Percentiles rank a stretch among this genome's conserved stretches.
phyloP scores from a whole-genome alignment of 2,888 invertebrate species.

The Fragum whitleyi region DNA sequence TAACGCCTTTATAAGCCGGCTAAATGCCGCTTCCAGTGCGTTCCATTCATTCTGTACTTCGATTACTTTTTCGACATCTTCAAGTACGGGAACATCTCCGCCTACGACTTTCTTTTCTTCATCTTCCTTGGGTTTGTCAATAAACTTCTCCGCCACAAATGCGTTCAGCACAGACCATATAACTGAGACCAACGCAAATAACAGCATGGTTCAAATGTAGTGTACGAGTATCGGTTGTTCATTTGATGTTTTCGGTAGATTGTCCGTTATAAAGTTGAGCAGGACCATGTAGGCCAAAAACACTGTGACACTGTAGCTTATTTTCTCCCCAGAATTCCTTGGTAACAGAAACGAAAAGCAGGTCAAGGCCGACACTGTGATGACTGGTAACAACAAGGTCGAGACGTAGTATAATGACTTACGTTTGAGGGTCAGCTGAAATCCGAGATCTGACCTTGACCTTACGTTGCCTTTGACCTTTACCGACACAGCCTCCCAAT shows the following conservation, averaged over 20 bases:
- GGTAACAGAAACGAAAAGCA: background rate
- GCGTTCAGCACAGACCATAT: background rate
- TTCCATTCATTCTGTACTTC: background rate
- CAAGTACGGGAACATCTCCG: too few species aligned
- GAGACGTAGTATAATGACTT: background rate
- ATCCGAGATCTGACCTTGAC: background rate
- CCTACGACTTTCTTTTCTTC: background rate
- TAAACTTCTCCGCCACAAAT: background rate
- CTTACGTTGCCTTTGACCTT: background rate
- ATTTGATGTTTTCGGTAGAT: background rate
- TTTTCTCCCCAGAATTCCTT: background rate
- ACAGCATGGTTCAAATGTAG: conserved; percentile 1
- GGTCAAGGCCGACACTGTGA: background rate
- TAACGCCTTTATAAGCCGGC: background rate
- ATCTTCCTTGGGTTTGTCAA: background rate
- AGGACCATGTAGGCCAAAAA: background rate
- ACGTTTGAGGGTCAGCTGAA: background rate
- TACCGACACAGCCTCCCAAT: background rate
- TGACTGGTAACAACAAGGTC: background rate
- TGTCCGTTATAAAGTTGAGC: background rate
- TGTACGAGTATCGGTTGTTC: background rate
- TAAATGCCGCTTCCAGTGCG: background rate
- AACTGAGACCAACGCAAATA: background rate
- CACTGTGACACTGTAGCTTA: background rate
- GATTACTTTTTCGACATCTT: background rate